Percentiles rank a stretch among this genome's conserved stretches.
Evolutionary conservation across 2,113 vertebrate species (phyloP).

Genomic region (Eulemur macaco): DNA sequence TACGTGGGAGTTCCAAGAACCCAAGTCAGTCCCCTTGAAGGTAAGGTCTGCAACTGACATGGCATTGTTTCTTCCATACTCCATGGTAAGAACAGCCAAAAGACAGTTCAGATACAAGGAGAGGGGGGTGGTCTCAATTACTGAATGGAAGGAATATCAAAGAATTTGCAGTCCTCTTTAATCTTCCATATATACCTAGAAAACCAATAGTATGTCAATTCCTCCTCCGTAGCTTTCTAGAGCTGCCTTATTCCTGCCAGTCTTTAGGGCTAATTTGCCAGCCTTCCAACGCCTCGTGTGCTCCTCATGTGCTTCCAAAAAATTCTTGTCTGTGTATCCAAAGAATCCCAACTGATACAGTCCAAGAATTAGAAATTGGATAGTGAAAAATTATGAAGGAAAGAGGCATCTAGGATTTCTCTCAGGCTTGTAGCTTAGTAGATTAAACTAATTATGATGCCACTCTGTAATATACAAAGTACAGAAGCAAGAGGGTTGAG

Average conservation of each 20-base stretch:
- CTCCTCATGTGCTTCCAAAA: neutral
- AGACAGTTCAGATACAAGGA: neutral
- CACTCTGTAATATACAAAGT: neutral
- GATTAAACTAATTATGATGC: neutral
- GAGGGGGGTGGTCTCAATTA: no score
- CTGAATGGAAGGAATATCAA: neutral
- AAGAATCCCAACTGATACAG: neutral
- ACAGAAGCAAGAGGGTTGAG: neutral
- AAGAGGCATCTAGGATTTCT: neutral
- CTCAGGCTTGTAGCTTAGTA: neutral
- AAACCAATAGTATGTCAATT: neutral
- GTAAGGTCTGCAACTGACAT: neutral
- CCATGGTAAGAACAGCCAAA: neutral
- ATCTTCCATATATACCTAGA: neutral
- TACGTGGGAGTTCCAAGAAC: neutral
- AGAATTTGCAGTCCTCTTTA: neutral
- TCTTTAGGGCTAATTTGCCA: neutral
- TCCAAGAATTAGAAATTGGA: neutral
- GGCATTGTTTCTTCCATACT: neutral
- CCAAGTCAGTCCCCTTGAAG: neutral
- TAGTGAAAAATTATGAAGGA: neutral
- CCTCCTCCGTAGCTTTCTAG: neutral
- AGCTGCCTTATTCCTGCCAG: neutral
- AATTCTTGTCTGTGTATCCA: neutral
- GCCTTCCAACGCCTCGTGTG: neutral